Evolutionary conservation across 92 coral and sea anemone genomes (phyloP).

Genomic region (Montipora capitata): DNA sequence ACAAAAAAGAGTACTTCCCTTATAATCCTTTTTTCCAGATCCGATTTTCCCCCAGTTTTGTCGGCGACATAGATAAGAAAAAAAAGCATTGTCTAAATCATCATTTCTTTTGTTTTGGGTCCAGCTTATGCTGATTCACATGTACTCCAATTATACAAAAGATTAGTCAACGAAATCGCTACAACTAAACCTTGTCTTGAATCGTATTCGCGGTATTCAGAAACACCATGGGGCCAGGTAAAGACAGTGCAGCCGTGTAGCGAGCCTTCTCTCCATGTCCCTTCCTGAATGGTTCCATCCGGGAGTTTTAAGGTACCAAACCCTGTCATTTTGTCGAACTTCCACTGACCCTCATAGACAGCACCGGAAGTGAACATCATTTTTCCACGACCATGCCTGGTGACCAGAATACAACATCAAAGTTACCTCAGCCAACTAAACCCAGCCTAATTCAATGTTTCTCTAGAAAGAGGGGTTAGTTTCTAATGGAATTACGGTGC

Average conservation of each 20-base stretch:
- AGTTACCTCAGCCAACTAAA: background rate
- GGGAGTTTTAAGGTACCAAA: constrained; percentile 77
- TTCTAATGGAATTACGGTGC: too few relatives aligned
- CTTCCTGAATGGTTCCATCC: constrained; percentile 83
- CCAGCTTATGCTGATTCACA: too few relatives aligned
- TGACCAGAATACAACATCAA: background rate
- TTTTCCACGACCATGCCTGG: constrained; percentile 84
- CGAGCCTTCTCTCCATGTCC: constrained; percentile 79
- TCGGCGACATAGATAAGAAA: too few relatives aligned
- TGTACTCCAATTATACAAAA: too few relatives aligned
- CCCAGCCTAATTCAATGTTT: too few relatives aligned
- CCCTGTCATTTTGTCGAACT: constrained; percentile 81
- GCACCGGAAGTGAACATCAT: constrained; percentile 76
- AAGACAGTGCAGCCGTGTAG: constrained; percentile 82
- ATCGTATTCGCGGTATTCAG: constrained; percentile 82
- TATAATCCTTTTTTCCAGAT: too few relatives aligned
- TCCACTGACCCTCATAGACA: constrained; percentile 88
- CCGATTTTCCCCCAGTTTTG: too few relatives aligned
- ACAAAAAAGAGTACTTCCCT: too few relatives aligned
- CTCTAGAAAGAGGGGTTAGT: too few relatives aligned
- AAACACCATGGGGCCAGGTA: constrained; percentile 88
- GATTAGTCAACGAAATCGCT: background rate
- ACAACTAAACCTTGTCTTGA: constrained; percentile 56
- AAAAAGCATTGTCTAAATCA: too few relatives aligned
- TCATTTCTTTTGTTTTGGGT: too few relatives aligned